Percentiles rank a stretch among this genome's conserved stretches.
These are phyloP conservation scores for Chelonoidis abingdonii DNA, from an alignment of 2,113 vertebrate genomes.

Conservation along the genomic window DNA sequence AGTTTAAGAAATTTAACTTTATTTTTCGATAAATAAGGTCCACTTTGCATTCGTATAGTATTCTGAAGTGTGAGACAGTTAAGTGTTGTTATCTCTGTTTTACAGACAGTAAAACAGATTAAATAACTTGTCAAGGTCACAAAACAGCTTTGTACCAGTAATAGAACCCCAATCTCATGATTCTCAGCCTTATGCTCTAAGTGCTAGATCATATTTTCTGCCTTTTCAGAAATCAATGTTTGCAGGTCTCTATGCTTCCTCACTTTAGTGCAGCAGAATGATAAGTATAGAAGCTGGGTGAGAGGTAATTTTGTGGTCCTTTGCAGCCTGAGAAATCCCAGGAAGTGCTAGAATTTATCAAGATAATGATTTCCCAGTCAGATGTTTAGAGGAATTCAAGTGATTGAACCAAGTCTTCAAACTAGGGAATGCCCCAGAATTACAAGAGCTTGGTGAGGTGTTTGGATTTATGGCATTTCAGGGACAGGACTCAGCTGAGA, in stretches of 20 bases:
- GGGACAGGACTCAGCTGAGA: neutral
- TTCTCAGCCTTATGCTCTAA: neutral
- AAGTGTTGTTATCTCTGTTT: neutral
- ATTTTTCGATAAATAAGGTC: neutral
- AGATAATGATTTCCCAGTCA: neutral
- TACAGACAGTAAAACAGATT: slow-evolving; percentile 17
- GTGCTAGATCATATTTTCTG: slow-evolving; percentile 7
- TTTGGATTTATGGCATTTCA: neutral
- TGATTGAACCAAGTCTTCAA: neutral
- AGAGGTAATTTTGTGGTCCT: neutral
- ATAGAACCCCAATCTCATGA: neutral
- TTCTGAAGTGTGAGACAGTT: neutral
- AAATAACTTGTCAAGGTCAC: slow-evolving; percentile 32
- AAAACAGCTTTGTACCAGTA: neutral
- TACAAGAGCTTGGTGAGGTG: neutral
- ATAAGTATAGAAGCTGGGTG: neutral
- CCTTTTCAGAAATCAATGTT: slow-evolving; percentile 55
- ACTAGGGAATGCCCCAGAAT: neutral
- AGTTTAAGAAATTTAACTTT: neutral
- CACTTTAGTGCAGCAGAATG: neutral
- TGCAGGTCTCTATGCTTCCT: neutral
- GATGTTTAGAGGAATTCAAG: neutral
- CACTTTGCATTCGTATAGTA: slow-evolving; percentile 6
- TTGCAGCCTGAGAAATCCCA: neutral
- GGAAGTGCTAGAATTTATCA: slow-evolving; percentile 4